Evolutionary conservation across 2,797 vertebrate genomes (phyloP), one percentile per base, ranked within the genome.

Genomic region (Lateolabrax maculatus): DNA sequence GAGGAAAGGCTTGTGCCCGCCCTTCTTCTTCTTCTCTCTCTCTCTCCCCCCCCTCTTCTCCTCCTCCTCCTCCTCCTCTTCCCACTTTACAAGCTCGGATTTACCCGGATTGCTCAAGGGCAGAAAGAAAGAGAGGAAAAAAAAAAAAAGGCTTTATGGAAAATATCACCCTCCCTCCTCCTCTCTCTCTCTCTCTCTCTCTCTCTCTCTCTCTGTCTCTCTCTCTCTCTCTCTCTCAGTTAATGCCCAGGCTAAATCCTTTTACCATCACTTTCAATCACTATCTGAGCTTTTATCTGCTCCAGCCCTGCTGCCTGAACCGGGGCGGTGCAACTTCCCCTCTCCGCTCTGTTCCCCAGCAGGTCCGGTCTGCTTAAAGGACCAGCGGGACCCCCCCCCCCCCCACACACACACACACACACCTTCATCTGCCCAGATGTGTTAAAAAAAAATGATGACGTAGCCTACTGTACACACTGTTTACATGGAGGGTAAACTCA

Each of bases 261-360:
- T 96, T 95, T 92, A 95, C 96, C 96, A 94, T 96, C 96, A 94
- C 96, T 97, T 96, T 95, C 96, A 96, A 96, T 96, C 97, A 95
- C 96, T 95, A 96, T 95, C 95, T 93, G 93, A 95, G 97, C 96
- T 97, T 97, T 96, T 97, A 97, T 97, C 96, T 95, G 96, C 90
- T 93, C 85, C 94, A 91, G 81, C 83, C 74, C 88, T 85, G 80
- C 87, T 87, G 85, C 81, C 94, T 95, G 95, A 94, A 95, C 94
- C 95, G 86, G 95, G 94, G 96, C 95, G 96, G 95, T 86, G 97
- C 95, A 96, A 96, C 96, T 96, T 96, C 96, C 94, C 75, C 94
- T 93, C 93, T 93, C 89, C 65, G 3, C 31, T 34, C 90, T 81
- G 81, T 79, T 73, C 91, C 94, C 94, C 93, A 94, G 91, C 95